Base-by-base conservation (phyloP, 2,888 invertebrate species). In the Frankliniella fusca region DNA sequence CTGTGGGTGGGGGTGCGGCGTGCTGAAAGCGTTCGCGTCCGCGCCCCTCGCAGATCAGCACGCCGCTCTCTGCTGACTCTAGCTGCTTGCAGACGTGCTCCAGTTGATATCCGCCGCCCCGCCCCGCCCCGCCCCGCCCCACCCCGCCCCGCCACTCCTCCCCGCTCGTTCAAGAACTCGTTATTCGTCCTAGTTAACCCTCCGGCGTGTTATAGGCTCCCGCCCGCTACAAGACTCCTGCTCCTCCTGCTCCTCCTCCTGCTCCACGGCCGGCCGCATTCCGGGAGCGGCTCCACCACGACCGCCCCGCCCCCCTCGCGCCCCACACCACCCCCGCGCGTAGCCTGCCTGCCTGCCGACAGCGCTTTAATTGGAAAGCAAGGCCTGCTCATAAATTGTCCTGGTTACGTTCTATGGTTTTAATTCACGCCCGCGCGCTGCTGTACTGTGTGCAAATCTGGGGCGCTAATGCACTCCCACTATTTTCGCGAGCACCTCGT, bases 311-410 rank as follows among this genome's bases (percentile, higher is more conserved):
- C n/a, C 65, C 1, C n/a, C 65, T 9, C 65, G 3, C 70, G n/a
- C 70, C 9, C 70, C 70, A 9, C 70, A n/a, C n/a, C n/a, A n/a
- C 27, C 70, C 27, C 23, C n/a, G 54, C n/a, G 70, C 70, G 70
- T 23, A 9, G 23, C 20, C 70, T 9, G 23, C 70, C n/a, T 23
- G 23, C 70, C 23, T 27, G 12, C 23, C 70, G 54, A 15, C 20
- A 15, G 18, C 54, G 27, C 23, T 76, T 76, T 76, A 76, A 76
- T 76, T 76, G 70, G 70, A 76, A 76, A 76, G 70, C 70, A 76
- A 76, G 70, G 70, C 70, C 70, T 76, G 70, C 70, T 76, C 70
- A 76, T 76, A 76, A 76, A 76, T 76, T 76, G 70, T 76, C 70
- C 70, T 76, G 70, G 70, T 76, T 76, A 76, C 70, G 70, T 76